Conservation (phyloP, 2,113 vertebrate species). For the Brachypteracias leptosomus region DNA sequence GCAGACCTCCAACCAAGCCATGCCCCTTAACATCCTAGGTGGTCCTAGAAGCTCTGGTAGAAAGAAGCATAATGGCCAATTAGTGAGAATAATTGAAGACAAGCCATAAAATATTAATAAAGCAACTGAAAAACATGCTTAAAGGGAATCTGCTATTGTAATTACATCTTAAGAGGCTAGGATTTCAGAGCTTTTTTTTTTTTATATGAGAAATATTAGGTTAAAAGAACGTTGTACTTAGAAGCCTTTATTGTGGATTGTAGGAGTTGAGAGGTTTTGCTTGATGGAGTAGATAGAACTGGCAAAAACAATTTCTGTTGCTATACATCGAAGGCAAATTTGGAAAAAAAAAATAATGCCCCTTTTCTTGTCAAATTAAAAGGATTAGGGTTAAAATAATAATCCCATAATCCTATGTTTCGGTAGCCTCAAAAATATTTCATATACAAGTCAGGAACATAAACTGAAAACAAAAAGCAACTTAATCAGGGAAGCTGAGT, state of each 20-base stretch:
- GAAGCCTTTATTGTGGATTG: background rate
- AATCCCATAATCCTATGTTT: background rate
- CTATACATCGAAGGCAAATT: background rate
- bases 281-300: background rate
- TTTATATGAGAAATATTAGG: background rate
- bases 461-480: background rate
- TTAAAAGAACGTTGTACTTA: background rate
- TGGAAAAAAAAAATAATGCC: background rate
- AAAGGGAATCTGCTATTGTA: background rate
- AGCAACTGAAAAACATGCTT: background rate
- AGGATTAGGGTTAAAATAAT: background rate
- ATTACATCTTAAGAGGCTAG: background rate
- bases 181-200: background rate
- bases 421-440: background rate
- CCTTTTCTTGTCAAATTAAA: conserved; percentile 6
- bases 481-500: background rate
- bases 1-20: background rate
- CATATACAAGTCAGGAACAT: background rate
- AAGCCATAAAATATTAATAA: conserved; percentile 43
- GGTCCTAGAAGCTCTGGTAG: background rate
- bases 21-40: background rate
- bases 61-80: background rate
- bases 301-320: background rate
- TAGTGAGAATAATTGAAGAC: conserved; percentile 7
- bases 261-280: background rate